Evolutionary conservation across 2,888 invertebrate species (phyloP), one percentile per base, ranked within the genome.

Genomic region (Napeogenes sylphis): DNA sequence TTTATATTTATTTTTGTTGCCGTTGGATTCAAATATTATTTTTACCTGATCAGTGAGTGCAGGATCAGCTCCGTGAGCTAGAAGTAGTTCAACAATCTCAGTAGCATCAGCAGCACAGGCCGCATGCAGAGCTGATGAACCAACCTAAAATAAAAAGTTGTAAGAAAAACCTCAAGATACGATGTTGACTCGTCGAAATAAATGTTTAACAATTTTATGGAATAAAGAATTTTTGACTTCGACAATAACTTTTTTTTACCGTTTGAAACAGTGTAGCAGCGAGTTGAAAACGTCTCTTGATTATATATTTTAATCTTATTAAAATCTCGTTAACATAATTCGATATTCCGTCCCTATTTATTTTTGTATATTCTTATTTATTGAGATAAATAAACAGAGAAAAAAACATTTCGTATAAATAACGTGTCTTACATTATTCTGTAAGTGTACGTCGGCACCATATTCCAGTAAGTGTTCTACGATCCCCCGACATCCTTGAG

Each of bases 51-150:
- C 96, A 51, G 94, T 91, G 61, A 93, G 91, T 65, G 95, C 93
- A 5, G 95, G 91, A 75, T 95, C 93, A 0, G 94, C 94, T 30
- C 94, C 94, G 71, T 92, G 93, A 2, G 92, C 89, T 65, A 95
- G 91, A 61, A 96, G 87, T 63, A 94, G 88, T 77, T 94, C 93
- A 6, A 93, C 93, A 30, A 94, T 93, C 69, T 94, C 94, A 4
- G 92, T 91, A 68, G 93, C 93, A 75, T 95, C 95, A 0, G 93
- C 93, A 67, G 93, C 92, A 70, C 95, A 94, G 32, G 95, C 94
- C 64, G 95, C 91, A 82, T 96, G 96, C 45, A 96, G 86, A 0
- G 95, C 93, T 35, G 95, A 94, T 67, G 94, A 93, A 0, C 94
- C 94, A 68, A 91, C 92, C 93, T 94, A 10, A 3, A 51, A 51